Conservation (phyloP, 2,888 invertebrate species). For the Drosophila neonasuta region DNA sequence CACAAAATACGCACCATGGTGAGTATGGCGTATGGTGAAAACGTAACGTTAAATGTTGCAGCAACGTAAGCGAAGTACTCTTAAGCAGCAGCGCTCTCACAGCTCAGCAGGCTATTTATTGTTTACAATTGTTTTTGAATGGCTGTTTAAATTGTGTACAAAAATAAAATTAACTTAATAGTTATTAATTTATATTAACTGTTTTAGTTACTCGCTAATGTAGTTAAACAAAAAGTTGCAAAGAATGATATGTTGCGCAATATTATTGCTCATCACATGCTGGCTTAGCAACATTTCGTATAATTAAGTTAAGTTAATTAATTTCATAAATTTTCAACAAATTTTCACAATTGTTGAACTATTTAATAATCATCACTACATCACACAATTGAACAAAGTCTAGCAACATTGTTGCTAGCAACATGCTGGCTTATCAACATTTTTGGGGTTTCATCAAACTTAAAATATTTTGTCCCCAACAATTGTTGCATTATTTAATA, state of each 20-base stretch:
- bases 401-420: constrained; percentile 15
- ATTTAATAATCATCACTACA: no score
- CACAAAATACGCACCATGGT: constrained; percentile 28
- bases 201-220: no score
- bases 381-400: no score
- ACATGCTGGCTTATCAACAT: not conserved
- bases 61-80: constrained; percentile 19
- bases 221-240: no score
- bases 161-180: not conserved
- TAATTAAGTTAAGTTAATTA: no score
- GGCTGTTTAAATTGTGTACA: not conserved
- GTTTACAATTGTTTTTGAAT: not conserved
- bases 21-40: constrained; percentile 33
- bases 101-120: not conserved
- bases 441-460: not conserved
- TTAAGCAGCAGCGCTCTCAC: not conserved
- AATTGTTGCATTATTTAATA: constrained; percentile 23
- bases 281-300: no score
- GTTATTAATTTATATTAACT: no score
- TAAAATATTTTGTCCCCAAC: not conserved
- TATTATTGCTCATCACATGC: no score
- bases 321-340: no score
- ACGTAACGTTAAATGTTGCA: constrained; percentile 8
- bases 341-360: no score
- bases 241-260: no score